Evolutionary conservation across 2,113 vertebrate genomes (phyloP).

Genomic region (Microcebus griseorufus): DNA sequence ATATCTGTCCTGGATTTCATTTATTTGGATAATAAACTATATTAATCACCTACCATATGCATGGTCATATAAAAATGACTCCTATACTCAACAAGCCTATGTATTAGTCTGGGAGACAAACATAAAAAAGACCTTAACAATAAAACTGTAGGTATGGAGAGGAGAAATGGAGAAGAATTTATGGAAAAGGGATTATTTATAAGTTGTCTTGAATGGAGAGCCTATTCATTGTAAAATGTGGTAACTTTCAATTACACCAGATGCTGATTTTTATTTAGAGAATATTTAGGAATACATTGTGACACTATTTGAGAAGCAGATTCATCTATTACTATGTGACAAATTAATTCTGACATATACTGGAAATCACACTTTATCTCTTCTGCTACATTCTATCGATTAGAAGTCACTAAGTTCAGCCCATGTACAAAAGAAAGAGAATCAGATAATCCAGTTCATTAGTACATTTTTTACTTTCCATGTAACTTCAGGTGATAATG

Average conservation of each 20-base stretch:
- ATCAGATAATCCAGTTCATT: not conserved
- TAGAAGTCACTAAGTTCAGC: not conserved
- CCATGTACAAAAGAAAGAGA: not conserved
- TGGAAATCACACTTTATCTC: not conserved
- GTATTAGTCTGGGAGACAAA: not conserved
- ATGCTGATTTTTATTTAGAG: constrained; percentile 4
- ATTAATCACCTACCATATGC: not conserved
- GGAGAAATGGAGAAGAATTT: not conserved
- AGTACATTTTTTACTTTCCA: not conserved
- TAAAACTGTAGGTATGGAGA: not conserved
- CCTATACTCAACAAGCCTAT: not conserved
- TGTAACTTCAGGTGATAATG: not conserved
- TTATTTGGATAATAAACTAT: not conserved
- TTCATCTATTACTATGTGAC: not conserved
- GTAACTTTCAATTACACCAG: not conserved
- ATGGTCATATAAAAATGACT: not conserved
- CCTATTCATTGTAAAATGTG: not conserved
- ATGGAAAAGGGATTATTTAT: not conserved
- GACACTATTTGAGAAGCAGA: not conserved
- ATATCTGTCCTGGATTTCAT: not conserved
- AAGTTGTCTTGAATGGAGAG: not conserved
- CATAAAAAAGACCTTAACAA: not conserved
- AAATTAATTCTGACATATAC: not conserved
- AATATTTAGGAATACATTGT: not conserved
- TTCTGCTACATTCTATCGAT: not conserved